phyloP scores from a whole-genome alignment of 1,140 invertebrate genomes.

The Streblospio benedicti region DNA sequence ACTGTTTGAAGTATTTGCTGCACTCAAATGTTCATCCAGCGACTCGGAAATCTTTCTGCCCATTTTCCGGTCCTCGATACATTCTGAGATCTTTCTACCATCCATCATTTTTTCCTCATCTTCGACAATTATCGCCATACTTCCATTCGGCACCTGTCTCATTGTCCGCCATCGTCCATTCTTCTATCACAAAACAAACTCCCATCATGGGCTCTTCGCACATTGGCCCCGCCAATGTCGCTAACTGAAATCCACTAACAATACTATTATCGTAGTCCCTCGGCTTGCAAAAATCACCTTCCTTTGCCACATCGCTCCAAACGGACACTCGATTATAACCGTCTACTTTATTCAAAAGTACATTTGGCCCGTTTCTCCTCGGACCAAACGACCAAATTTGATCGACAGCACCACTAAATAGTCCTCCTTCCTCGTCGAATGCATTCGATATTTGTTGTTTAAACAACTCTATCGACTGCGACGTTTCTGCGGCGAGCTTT shows the following conservation, averaged over 20 bases:
- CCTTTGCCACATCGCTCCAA: slow-evolving; percentile 37
- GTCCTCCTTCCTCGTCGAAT: slow-evolving; percentile 54
- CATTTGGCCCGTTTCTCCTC: slow-evolving; percentile 75
- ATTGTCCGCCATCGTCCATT: background rate
- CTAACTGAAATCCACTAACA: slow-evolving; percentile 89
- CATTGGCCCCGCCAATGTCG: slow-evolving; percentile 75
- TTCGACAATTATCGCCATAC: slow-evolving; percentile 23
- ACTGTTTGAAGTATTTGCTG: too few species aligned
- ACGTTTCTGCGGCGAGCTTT: slow-evolving; percentile 43
- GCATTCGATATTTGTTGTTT: slow-evolving; percentile 57
- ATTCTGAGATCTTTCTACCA: too few species aligned
- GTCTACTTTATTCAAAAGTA: slow-evolving; percentile 67
- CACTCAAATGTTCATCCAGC: too few species aligned
- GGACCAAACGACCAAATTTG: slow-evolving; percentile 87
- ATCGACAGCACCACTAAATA: slow-evolving; percentile 52
- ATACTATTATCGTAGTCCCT: slow-evolving; percentile 50
- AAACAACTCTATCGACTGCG: slow-evolving; percentile 55
- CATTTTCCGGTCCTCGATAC: too few species aligned
- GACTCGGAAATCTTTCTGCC: too few species aligned
- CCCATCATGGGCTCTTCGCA: slow-evolving; percentile 95
- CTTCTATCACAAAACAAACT: slow-evolving; percentile 47
- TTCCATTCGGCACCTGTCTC: background rate
- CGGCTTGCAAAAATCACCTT: slow-evolving; percentile 13
- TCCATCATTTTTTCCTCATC: slow-evolving; percentile 12
- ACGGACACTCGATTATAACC: slow-evolving; percentile 43